Conservation (phyloP, 2,113 vertebrate genomes). For the Ictalurus punctatus region DNA sequence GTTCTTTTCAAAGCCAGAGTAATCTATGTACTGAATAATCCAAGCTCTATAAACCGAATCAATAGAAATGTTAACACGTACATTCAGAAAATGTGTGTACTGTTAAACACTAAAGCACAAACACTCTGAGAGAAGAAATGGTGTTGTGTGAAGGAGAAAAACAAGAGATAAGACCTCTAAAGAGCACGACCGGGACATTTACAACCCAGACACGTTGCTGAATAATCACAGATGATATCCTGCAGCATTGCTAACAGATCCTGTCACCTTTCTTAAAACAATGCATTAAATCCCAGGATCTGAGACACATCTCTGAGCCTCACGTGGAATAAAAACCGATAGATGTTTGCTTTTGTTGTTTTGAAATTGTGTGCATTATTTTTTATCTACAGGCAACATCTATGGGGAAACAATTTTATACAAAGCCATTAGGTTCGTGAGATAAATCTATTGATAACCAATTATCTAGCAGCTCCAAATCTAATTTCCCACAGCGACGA, state of each 20-base stretch:
- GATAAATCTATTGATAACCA: slow-evolving; percentile 44
- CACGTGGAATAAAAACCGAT: not conserved
- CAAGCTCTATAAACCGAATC: not conserved
- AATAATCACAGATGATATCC: slow-evolving; percentile 22
- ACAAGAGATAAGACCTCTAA: not conserved
- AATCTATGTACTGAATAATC: not conserved
- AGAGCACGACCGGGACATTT: not conserved
- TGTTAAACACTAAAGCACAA: not conserved
- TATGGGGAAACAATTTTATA: slow-evolving; percentile 26
- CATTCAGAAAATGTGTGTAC: not conserved
- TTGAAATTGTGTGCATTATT: not conserved
- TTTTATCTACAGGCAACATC: slow-evolving; percentile 17
- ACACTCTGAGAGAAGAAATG: not conserved
- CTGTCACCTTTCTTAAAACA: not conserved
- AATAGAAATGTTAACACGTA: not conserved
- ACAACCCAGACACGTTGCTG: not conserved
- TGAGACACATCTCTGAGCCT: not conserved
- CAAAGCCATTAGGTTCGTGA: slow-evolving; percentile 29
- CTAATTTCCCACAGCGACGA: slow-evolving; percentile 36
- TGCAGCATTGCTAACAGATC: not conserved
- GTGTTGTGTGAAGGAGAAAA: not conserved
- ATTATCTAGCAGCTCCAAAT: slow-evolving; percentile 31
- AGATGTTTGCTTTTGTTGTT: not conserved
- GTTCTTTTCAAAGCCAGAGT: not conserved
- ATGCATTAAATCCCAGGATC: not conserved